phyloP scores from a whole-genome alignment of 2,888 invertebrate species.

The Amphimallon solstitiale region DNA sequence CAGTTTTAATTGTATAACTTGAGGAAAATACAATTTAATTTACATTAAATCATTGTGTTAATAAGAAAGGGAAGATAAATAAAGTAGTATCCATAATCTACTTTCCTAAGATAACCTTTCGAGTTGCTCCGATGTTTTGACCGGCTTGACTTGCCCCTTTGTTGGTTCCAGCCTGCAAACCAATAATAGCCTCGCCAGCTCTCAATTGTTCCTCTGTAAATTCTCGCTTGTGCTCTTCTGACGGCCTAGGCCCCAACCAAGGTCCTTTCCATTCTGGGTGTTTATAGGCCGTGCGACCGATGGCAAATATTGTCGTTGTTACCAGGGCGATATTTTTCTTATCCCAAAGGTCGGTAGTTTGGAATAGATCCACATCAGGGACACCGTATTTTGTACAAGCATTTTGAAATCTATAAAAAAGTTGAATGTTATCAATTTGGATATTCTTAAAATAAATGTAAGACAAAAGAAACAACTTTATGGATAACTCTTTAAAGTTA shows the following conservation, averaged over 20 bases:
- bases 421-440: no score
- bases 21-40: not conserved
- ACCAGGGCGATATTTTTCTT: slow-evolving; percentile 89
- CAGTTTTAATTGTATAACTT: no score
- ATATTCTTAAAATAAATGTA: no score
- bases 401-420: slow-evolving; percentile 75
- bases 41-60: not conserved
- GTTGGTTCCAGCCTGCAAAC: slow-evolving; percentile 89
- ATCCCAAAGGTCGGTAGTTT: slow-evolving; percentile 93
- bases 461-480: no score
- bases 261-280: slow-evolving; percentile 89
- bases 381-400: slow-evolving; percentile 87
- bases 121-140: slow-evolving; percentile 85
- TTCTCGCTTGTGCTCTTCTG: slow-evolving; percentile 84
- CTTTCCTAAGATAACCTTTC: slow-evolving; percentile 84
- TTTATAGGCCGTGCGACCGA: slow-evolving; percentile 87
- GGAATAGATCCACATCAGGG: slow-evolving; percentile 86
- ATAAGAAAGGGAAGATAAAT: not conserved
- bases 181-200: slow-evolving; percentile 86
- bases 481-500: no score
- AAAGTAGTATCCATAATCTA: slow-evolving; percentile 55
- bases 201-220: slow-evolving; percentile 85
- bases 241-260: slow-evolving; percentile 83
- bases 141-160: slow-evolving; percentile 87
- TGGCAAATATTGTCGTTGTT: slow-evolving; percentile 86